Base-by-base conservation (phyloP, 1,140 invertebrate genomes). In the Drosophila sp. region DNA sequence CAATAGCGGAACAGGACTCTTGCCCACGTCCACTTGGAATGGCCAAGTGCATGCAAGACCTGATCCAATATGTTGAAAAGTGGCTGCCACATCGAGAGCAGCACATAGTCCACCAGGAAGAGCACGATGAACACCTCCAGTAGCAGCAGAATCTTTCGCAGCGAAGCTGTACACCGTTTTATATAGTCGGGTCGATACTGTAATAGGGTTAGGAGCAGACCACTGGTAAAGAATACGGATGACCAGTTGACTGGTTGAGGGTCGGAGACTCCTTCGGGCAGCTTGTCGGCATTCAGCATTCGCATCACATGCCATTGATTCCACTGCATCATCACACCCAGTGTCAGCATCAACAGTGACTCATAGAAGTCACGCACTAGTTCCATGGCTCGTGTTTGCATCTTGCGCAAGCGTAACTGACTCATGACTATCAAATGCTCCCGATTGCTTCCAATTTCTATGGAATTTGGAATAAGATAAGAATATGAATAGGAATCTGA, bases 71-170 rank as follows among this genome's bases (percentile, higher is more conserved):
- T 67, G 7, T 34, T 40, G 7, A 76, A 32, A 3, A 56, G 51
- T 14, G 74, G 74, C 6, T 46, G 62, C 74, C 74, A 76, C 34
- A 76, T 62, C 7, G 36, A 18, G 11, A 73, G 29, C 70, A 67
- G 59, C 36, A 72, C 21, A 21, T 29, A 72, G 9, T 76, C 70
- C 4, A 45, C 36, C 51, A 63, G 7, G 50, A 56, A 76, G 29
- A 76, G 41, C 7, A 73, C 13, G 0, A 34, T 16, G 14, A 57
- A 45, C 13, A 67, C 9, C 51, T 76, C 69, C 9, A 58, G 6
- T 5, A 56, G 9, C 8, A 76, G 43, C 9, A 76, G 11, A 0
- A 58, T 5, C 38, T 46, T 57, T 4, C 74, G 70, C 50, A 34
- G 8, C 29, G 8, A 0, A 5, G 21, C 21, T 4, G 16, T 1